phyloP scores from a whole-genome alignment of 1,140 invertebrate species.

The Charaxes varanes region DNA sequence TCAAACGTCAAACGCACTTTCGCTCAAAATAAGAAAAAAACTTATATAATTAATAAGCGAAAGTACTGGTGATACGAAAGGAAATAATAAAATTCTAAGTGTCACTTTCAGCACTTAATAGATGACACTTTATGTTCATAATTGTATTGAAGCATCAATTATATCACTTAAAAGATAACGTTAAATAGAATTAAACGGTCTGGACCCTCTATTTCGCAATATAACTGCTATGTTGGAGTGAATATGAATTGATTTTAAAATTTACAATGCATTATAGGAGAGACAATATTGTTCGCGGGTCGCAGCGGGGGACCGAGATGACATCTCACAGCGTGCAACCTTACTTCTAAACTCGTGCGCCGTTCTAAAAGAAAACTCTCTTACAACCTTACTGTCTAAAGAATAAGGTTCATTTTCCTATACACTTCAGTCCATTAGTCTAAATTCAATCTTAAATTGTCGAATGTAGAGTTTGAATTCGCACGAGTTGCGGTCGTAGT shows the following conservation, averaged over 20 bases:
- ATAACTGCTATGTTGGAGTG: slow-evolving; percentile 32
- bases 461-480: slow-evolving; percentile 42
- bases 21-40: no score
- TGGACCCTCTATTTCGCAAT: slow-evolving; percentile 9
- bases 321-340: slow-evolving; percentile 70
- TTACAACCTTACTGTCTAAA: slow-evolving; percentile 15
- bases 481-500: slow-evolving; percentile 39
- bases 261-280: slow-evolving; percentile 64
- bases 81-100: no score
- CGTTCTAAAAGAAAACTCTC: slow-evolving; percentile 23
- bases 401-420: slow-evolving; percentile 37
- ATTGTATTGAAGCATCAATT: no score
- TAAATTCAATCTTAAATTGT: slow-evolving; percentile 26
- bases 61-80: no score
- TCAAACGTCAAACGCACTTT: no score
- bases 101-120: no score
- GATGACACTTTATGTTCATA: no score
- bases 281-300: slow-evolving; percentile 70
- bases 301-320: slow-evolving; percentile 65
- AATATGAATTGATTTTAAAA: slow-evolving; percentile 71
- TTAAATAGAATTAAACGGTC: not conserved
- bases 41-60: no score
- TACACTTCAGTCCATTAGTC: not conserved
- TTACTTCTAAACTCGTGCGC: slow-evolving; percentile 44
- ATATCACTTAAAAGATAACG: no score